Percentiles rank a stretch among this genome's conserved stretches.
phyloP scores from a whole-genome alignment of 2,888 invertebrate species.

The Leistus spinibarbis region DNA sequence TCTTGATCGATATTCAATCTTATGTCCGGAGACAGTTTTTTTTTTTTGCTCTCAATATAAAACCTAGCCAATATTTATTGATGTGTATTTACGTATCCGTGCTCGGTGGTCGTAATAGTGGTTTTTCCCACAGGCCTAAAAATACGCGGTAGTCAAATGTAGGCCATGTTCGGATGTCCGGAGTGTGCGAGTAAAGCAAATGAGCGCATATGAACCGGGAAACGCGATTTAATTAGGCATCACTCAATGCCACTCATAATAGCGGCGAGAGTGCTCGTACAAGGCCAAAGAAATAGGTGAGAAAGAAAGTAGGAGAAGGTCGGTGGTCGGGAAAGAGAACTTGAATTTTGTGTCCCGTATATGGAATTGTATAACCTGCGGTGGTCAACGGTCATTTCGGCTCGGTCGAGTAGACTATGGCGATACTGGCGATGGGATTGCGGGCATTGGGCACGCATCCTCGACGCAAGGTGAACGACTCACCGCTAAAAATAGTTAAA shows the following conservation, averaged over 20 bases:
- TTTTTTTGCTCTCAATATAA: not conserved
- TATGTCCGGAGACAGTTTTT: not conserved
- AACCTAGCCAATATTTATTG: not conserved
- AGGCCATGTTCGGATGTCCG: not conserved
- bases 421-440: not conserved
- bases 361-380: not conserved
- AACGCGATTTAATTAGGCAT: not conserved
- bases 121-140: not conserved
- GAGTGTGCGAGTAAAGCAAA: not conserved
- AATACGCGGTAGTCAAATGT: not conserved
- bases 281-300: not conserved
- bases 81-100: not conserved
- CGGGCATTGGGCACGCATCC: not conserved
- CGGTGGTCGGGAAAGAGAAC: not conserved
- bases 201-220: not conserved
- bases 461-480: constrained; percentile 32
- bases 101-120: not conserved
- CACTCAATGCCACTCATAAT: not conserved
- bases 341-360: not conserved
- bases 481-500: constrained; percentile 22
- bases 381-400: too few relatives aligned
- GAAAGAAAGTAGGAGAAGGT: constrained; percentile 16
- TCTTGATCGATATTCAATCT: not conserved
- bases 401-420: too few relatives aligned
- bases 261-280: not conserved